phyloP scores from a whole-genome alignment of 2,797 vertebrate genomes.

The Somateria mollissima region DNA sequence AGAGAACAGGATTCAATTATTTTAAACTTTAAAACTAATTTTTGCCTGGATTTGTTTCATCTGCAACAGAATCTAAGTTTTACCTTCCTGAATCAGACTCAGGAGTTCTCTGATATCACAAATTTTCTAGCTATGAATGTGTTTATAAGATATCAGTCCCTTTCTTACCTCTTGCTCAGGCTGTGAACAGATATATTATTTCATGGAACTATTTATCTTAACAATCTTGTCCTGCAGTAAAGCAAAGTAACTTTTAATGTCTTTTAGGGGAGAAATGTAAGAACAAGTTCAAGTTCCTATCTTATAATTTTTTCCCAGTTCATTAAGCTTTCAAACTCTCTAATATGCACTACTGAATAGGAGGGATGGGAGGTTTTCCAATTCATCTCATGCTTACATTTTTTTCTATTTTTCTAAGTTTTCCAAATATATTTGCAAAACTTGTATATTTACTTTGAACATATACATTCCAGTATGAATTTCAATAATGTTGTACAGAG shows the following conservation, averaged over 20 bases:
- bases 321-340: not conserved
- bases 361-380: not conserved
- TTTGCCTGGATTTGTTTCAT: not conserved
- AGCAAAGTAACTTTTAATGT: not conserved
- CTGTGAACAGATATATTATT: not conserved
- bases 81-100: not conserved
- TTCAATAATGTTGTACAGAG: not conserved
- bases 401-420: not conserved
- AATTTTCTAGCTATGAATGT: not conserved
- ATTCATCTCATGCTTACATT: not conserved
- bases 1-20: not conserved
- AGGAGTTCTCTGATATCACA: not conserved
- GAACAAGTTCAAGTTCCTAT: not conserved
- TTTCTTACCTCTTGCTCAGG: not conserved
- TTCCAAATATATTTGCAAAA: not conserved
- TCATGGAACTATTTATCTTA: not conserved
- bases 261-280: not conserved
- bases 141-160: not conserved
- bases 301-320: not conserved
- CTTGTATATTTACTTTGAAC: not conserved
- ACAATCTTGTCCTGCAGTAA: not conserved
- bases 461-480: not conserved
- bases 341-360: not conserved
- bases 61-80: not conserved
- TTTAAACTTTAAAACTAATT: not conserved